These are phyloP conservation scores for Pristionchus entomophagus DNA, from an alignment of 2,888 invertebrate species.

Conservation along the genomic window DNA sequence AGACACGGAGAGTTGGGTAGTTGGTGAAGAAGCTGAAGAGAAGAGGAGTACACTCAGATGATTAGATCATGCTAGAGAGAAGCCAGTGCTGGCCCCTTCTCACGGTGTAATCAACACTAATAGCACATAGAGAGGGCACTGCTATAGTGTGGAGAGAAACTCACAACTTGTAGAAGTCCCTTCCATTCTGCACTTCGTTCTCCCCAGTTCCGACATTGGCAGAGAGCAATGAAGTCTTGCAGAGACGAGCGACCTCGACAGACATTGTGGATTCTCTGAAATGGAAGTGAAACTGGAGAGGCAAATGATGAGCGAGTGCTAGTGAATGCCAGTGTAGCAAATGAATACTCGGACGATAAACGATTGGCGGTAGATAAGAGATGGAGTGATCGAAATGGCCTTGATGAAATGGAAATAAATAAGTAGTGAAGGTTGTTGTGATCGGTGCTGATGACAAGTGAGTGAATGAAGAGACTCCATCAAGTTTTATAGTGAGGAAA, in stretches of 20 bases:
- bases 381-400: neutral
- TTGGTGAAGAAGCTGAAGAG: slow-evolving; percentile 66
- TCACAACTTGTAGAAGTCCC: slow-evolving; percentile 72
- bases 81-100: neutral
- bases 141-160: neutral
- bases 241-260: slow-evolving; percentile 48
- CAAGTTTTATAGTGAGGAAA: no score
- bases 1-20: slow-evolving; percentile 65
- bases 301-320: neutral
- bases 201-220: slow-evolving; percentile 60
- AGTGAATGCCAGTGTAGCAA: no score
- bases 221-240: slow-evolving; percentile 58
- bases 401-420: slow-evolving; percentile 1
- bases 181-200: slow-evolving; percentile 63
- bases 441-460: neutral
- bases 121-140: neutral
- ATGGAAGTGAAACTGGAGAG: neutral
- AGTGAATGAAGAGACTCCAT: neutral
- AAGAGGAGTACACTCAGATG: no score
- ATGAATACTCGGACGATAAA: neutral
- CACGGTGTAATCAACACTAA: neutral
- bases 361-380: neutral
- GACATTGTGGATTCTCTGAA: neutral
- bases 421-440: neutral
- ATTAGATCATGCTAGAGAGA: neutral